These are phyloP conservation scores for Digitonthophagus gazella DNA, from an alignment of 2,888 invertebrate species.

Conservation along the genomic window DNA sequence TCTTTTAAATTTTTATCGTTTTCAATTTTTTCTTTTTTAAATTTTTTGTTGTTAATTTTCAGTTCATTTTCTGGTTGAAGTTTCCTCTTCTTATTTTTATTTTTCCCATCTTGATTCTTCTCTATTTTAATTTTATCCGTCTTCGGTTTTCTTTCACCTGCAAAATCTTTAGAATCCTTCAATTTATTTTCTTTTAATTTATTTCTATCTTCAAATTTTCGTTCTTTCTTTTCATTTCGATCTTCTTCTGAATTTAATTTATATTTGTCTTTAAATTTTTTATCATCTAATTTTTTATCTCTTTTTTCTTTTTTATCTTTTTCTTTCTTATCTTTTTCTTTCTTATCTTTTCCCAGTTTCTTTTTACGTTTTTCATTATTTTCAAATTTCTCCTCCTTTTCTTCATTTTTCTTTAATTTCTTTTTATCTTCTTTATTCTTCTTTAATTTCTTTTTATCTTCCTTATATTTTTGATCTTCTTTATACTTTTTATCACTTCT, in stretches of 20 bases:
- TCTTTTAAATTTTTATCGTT: not conserved
- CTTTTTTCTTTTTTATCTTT: not conserved
- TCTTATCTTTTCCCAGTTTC: slow-evolving; percentile 30
- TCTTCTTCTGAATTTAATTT: slow-evolving; percentile 18
- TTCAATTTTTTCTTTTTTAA: slow-evolving; percentile 21
- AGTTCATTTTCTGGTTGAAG: no score
- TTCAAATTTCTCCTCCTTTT: slow-evolving; percentile 40
- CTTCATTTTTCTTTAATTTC: not conserved
- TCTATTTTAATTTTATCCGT: no score
- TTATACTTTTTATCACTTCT: not conserved
- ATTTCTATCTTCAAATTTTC: slow-evolving; percentile 60
- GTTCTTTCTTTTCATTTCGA: slow-evolving; percentile 29
- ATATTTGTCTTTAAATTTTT: not conserved
- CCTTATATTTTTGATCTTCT: slow-evolving; percentile 14
- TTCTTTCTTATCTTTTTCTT: not conserved
- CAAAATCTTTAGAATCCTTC: slow-evolving; percentile 17
- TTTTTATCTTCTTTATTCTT: slow-evolving; percentile 23
- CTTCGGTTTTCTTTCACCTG: no score
- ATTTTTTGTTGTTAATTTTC: no score
- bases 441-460: slow-evolving; percentile 23
- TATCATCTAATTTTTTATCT: not conserved
- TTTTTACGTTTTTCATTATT: slow-evolving; percentile 42
- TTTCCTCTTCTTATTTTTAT: no score
- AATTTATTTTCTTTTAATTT: slow-evolving; percentile 53
- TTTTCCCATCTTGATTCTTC: no score